phyloP scores from a whole-genome alignment of 2,113 vertebrate genomes.

The Microcebus ravelobensis region DNA sequence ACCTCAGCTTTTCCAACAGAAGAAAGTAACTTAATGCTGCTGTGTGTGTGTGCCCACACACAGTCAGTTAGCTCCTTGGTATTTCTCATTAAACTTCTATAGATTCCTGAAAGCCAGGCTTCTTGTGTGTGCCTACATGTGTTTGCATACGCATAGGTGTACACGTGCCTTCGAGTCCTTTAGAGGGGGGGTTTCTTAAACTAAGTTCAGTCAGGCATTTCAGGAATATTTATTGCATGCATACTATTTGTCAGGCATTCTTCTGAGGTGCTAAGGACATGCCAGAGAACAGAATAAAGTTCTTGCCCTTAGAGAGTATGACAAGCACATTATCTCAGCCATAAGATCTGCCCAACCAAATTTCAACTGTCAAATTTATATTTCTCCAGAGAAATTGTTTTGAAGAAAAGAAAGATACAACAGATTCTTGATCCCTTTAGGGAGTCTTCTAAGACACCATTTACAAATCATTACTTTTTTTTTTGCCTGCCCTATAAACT shows the following conservation, averaged over 20 bases:
- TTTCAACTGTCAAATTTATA: neutral
- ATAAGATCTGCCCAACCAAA: neutral
- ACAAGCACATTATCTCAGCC: neutral
- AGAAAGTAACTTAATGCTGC: neutral
- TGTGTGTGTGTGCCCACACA: fast-evolving
- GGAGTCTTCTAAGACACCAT: neutral
- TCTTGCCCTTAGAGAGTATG: neutral
- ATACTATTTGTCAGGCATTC: neutral
- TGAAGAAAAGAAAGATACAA: neutral
- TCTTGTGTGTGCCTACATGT: neutral
- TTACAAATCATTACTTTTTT: neutral
- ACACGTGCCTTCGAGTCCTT: neutral
- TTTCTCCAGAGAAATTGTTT: constrained; percentile 29
- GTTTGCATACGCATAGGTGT: no score
- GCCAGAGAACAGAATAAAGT: neutral
- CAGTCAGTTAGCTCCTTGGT: neutral
- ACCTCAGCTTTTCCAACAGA: neutral
- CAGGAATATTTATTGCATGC: neutral
- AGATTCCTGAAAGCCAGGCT: neutral
- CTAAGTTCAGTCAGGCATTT: neutral
- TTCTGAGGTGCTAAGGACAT: neutral
- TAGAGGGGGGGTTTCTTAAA: neutral
- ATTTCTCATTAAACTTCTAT: neutral
- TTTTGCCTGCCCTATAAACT: neutral
- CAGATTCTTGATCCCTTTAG: neutral